Conservation (phyloP, 2,888 invertebrate species). For the Drosophila melanocephala region DNA sequence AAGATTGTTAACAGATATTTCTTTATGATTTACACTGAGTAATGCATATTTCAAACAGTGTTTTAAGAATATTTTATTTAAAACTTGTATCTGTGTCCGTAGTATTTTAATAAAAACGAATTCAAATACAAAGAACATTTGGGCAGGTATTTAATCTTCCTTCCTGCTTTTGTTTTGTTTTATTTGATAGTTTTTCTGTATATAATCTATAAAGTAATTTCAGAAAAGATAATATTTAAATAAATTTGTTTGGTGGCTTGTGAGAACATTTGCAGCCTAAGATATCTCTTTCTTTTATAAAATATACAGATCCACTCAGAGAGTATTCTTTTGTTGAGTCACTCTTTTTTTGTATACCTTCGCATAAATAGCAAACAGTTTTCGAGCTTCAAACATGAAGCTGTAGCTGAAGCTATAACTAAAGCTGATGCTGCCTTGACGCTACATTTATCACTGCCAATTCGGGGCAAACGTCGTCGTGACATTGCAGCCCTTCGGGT, state of each 20-base stretch:
- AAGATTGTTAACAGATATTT: too few relatives aligned
- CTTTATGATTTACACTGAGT: too few relatives aligned
- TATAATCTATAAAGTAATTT: neutral
- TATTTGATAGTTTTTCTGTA: neutral
- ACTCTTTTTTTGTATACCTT: slow-evolving; percentile 50
- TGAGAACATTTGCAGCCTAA: neutral
- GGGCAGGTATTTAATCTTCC: rapidly evolving
- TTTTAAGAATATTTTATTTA: neutral
- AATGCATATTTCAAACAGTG: neutral
- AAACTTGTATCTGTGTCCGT: neutral
- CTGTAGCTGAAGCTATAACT: slow-evolving; percentile 28
- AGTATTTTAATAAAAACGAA: neutral
- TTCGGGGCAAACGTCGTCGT: slow-evolving; percentile 61
- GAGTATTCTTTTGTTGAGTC: slow-evolving; percentile 10
- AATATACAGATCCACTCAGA: neutral
- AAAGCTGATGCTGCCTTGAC: slow-evolving; percentile 45
- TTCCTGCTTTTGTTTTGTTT: neutral
- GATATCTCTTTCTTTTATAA: neutral
- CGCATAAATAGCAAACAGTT: slow-evolving; percentile 77
- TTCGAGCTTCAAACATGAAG: slow-evolving; percentile 60
- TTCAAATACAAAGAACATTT: neutral
- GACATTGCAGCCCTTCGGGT: slow-evolving; percentile 45
- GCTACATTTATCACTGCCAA: slow-evolving; percentile 78
- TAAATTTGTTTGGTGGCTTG: neutral
- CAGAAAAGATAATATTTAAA: neutral